These are phyloP conservation scores for Cotesia congregata DNA, from an alignment of 2,888 invertebrate genomes.

Conservation along the genomic window DNA sequence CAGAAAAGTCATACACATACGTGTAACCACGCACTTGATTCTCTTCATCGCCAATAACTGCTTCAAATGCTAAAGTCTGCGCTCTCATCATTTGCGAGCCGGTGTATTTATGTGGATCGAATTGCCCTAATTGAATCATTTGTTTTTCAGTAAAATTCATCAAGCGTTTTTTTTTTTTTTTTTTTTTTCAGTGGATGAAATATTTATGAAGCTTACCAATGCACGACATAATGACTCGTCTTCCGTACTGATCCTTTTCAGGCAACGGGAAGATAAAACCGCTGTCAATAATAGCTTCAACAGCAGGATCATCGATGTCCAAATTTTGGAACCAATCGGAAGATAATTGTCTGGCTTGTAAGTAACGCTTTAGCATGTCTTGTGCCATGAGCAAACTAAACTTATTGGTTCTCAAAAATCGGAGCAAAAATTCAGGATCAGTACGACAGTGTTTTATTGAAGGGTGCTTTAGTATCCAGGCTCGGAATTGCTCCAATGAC, in stretches of 20 bases:
- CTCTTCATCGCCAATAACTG: constrained; percentile 86
- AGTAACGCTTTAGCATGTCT: constrained; percentile 88
- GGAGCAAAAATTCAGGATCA: constrained; percentile 84
- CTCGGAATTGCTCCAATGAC: constrained; percentile 86
- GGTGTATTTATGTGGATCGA: constrained; percentile 83
- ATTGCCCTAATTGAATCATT: constrained; percentile 73
- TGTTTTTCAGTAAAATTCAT: not conserved
- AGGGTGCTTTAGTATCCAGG: constrained; percentile 84
- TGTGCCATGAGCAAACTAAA: constrained; percentile 89
- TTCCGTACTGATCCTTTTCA: constrained; percentile 82
- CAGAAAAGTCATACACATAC: constrained; percentile 86
- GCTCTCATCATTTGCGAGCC: constrained; percentile 88
- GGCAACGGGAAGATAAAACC: constrained; percentile 84
- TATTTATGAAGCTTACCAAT: constrained; percentile 75
- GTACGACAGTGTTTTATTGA: constrained; percentile 86
- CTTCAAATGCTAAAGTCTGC: constrained; percentile 88
- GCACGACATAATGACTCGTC: constrained; percentile 83
- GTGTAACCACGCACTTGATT: constrained; percentile 88
- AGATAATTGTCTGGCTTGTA: constrained; percentile 72
- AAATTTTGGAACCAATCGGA: constrained; percentile 87
- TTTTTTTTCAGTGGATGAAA: too few relatives aligned
- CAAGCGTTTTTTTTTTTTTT: not conserved
- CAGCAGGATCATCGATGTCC: constrained; percentile 83
- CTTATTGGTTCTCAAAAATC: constrained; percentile 86
- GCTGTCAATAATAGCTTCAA: constrained; percentile 84